These are phyloP conservation scores for Portunus trituberculatus DNA, from an alignment of 1,140 invertebrate species.

Conservation along the genomic window DNA sequence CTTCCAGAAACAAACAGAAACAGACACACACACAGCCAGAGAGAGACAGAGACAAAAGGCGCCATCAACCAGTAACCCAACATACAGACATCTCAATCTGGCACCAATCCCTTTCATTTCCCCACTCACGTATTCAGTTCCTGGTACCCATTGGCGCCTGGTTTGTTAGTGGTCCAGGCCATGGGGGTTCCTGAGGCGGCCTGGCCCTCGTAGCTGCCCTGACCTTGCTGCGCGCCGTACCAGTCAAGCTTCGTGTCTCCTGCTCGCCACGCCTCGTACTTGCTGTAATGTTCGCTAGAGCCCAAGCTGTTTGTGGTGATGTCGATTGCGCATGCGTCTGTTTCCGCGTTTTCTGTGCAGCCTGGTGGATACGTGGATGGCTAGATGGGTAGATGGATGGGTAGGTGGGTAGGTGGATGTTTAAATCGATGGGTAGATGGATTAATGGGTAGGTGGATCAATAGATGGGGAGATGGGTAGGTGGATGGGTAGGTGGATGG, in stretches of 20 bases:
- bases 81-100: too few species aligned
- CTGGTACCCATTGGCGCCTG: slow-evolving; percentile 79
- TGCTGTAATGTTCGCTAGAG: slow-evolving; percentile 79
- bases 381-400: too few species aligned
- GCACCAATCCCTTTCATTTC: too few species aligned
- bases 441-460: too few species aligned
- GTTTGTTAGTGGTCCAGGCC: slow-evolving; percentile 81
- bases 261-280: slow-evolving; percentile 80
- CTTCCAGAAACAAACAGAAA: too few species aligned
- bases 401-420: too few species aligned
- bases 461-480: too few species aligned
- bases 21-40: too few species aligned
- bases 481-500: too few species aligned
- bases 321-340: slow-evolving; percentile 80
- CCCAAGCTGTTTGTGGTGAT: slow-evolving; percentile 78
- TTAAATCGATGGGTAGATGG: too few species aligned
- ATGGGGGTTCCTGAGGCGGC: slow-evolving; percentile 80
- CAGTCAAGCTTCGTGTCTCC: slow-evolving; percentile 81
- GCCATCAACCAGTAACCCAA: too few species aligned
- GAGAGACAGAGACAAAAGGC: too few species aligned
- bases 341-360: slow-evolving; percentile 30
- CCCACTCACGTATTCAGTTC: slow-evolving; percentile 78
- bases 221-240: slow-evolving; percentile 80
- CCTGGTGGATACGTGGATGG: slow-evolving; percentile 80
- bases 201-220: slow-evolving; percentile 79